These are phyloP conservation scores for Mormyrus lacerda DNA, from an alignment of 2,113 vertebrate genomes.

Conservation along the genomic window DNA sequence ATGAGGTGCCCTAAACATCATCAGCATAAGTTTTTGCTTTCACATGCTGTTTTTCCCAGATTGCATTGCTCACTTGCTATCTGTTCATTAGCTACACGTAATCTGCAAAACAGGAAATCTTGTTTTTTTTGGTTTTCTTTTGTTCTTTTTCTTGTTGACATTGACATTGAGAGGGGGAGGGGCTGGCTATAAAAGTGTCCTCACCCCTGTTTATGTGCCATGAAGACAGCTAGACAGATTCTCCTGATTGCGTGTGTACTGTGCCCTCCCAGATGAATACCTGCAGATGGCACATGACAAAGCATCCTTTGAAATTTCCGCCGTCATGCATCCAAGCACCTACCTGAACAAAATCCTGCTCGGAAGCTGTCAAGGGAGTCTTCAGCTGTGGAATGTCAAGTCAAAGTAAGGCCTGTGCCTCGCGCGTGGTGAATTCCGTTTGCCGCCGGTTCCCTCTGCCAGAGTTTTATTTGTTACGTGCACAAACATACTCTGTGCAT, in stretches of 20 bases:
- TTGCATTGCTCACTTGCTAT: no score
- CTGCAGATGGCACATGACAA: conserved; percentile 78
- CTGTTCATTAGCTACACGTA: not conserved
- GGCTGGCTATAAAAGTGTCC: not conserved
- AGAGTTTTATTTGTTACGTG: not conserved
- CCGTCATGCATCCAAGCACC: conserved; percentile 88
- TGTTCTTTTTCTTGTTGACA: not conserved
- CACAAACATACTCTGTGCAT: not conserved
- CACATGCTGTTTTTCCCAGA: not conserved
- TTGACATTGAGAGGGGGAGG: not conserved
- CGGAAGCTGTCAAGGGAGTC: conserved; percentile 81
- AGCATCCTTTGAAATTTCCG: conserved; percentile 71
- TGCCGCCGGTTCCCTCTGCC: not conserved
- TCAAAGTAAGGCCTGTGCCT: conserved; percentile 68
- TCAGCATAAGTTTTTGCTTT: not conserved
- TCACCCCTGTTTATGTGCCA: not conserved
- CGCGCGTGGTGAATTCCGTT: not conserved
- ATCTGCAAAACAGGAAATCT: not conserved
- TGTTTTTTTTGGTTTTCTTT: no score
- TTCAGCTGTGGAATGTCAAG: conserved; percentile 96
- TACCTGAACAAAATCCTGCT: conserved; percentile 96
- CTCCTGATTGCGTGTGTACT: not conserved
- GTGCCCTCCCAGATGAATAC: conserved; percentile 69
- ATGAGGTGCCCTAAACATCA: not conserved
- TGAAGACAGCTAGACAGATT: not conserved